Evolutionary conservation across 2,797 vertebrate genomes (phyloP), one percentile per base, ranked within the genome.

Genomic region (Lemur catta): DNA sequence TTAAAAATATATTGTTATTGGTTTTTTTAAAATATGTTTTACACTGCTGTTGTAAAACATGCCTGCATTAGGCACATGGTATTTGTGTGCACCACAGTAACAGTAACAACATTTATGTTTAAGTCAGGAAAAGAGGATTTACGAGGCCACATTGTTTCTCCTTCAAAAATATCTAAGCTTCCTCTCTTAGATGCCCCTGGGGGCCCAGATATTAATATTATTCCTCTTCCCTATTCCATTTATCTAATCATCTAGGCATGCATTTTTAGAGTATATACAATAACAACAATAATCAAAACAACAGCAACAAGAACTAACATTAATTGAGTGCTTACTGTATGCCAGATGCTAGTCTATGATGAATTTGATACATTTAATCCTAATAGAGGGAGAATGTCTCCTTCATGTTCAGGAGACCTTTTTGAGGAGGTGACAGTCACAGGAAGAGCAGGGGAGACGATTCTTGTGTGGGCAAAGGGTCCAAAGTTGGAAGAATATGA

Each of bases 41-140:
- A 41, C 2, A 41, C 30, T 59, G 10, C 67, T 85, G 12, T 69
- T 65, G 48, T 72, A 55, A 82, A 52, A 81, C n/a, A 48, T 17
- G 15, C 17, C 89, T 69, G 35, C 67, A 14, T 26, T 87, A 35
- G 50, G 13, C 41, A 76, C 9, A 38, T 61, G 61, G 61, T 61
- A 78, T 74, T 48, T 84, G 15, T 18, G 11, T 78, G 18, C 59
- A 1, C 87, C 71, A 28, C 63, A 89, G 35, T 52, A 59, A 28
- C 57, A 92, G 46, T 52, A 52, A 86, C 46, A 72, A 92, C 20
- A 59, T 67, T 86, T 82, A 86, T 59, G 84, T 80, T 89, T 81
- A 89, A 97, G 41, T 35, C 24, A 67, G n/a, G 82, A 72, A 79
- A 79, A 76, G 59, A 88, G 9, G 18, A 89, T 93, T 93, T 80